Base-by-base conservation (phyloP, 2,113 vertebrate genomes). In the Fregetta grallaria region DNA sequence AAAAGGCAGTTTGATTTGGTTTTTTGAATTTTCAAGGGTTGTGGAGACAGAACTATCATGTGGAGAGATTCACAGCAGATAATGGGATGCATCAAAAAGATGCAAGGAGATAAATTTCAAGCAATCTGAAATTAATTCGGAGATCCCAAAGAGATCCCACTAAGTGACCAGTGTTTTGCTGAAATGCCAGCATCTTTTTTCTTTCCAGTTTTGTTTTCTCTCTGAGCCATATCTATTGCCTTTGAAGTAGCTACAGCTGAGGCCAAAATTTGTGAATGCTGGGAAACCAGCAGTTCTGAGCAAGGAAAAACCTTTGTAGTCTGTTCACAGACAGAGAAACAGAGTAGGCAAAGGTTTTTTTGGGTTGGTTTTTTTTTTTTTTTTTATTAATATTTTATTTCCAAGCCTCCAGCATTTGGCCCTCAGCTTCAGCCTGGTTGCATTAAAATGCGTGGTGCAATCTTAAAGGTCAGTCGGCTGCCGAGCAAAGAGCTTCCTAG, bases 201-300 rank as follows among this genome's bases (percentile, higher is more conserved):
- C 34, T 62, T 92, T 62, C 62, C 38, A 85, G 13, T 90, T 94
- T 92, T 97, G 82, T 91, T 96, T 96, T 94, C 61, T 90, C 34
- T 83, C 40, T 68, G 65, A 94, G 61, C 92, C 4, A 1, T 96
- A 95, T 96, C 96, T 94, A 3, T 78, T 95, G 94, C 79, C 90
- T 97, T 97, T 97, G 96, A 97, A 96, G 96, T 93, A 81, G 68
- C 88, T 96, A 53, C 36, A 68, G 36, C 53, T 75, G 84, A 86
- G 65, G 88, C 94, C 94, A 94, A 70, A 88, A 65, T 81, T 93
- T 89, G 86, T 92, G 58, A 75, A 68, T 92, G 80, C 80, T 94
- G 94, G 92, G 92, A 95, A 97, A 92, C 52, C 88, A 96, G 83
- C 92, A 87, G 76, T 90, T 96, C 79, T 84, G 88, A 89, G 79